Conservation (phyloP, 2,888 invertebrate species). For the Polymixis flavicincta region DNA sequence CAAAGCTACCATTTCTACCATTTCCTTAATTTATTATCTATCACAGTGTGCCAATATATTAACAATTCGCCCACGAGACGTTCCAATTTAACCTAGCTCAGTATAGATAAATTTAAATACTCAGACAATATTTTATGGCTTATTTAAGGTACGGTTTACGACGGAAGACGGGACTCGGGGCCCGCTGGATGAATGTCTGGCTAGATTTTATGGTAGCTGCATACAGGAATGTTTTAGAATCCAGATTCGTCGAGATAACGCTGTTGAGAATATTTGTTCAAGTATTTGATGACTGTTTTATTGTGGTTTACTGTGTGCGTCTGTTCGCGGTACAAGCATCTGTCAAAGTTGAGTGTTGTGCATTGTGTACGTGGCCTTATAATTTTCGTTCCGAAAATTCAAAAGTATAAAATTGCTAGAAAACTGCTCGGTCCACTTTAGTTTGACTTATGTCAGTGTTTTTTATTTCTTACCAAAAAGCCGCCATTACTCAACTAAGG, state of each 20-base stretch:
- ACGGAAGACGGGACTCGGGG: constrained; percentile 83
- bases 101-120: constrained; percentile 88
- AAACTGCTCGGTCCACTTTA: too few species aligned
- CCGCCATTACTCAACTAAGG: too few species aligned
- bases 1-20: constrained; percentile 16
- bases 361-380: constrained; percentile 20
- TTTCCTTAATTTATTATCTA: constrained; percentile 47
- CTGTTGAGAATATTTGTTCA: constrained; percentile 66
- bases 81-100: constrained; percentile 75
- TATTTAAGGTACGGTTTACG: constrained; percentile 90
- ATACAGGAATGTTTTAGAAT: constrained; percentile 71
- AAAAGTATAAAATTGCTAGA: too few species aligned
- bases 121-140: constrained; percentile 89
- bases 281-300: constrained; percentile 68
- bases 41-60: constrained; percentile 46
- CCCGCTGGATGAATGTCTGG: constrained; percentile 83
- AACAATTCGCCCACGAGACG: constrained; percentile 54
- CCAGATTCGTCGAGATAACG: constrained; percentile 68
- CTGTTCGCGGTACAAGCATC: not conserved
- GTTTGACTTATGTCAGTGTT: too few species aligned
- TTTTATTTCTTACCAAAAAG: too few species aligned
- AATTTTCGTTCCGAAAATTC: not conserved
- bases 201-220: constrained; percentile 84
- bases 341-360: constrained; percentile 4
- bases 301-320: constrained; percentile 44